Percentiles rank a stretch among this genome's conserved stretches.
Conservation (phyloP, 1,140 invertebrate species). For the Zaprionus ornatus region DNA sequence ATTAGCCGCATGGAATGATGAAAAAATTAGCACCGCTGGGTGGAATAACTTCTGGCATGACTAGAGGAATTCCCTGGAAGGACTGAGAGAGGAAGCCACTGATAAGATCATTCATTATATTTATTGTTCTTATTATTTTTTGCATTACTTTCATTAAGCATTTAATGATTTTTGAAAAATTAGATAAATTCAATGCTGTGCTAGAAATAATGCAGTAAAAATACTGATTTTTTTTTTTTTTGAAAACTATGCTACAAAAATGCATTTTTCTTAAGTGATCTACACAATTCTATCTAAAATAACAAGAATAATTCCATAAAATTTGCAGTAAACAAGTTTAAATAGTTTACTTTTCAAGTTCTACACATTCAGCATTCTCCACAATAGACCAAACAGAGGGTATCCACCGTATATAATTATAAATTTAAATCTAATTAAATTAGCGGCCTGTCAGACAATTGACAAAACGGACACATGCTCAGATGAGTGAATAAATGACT, state of each 20-base stretch:
- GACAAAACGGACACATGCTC: constrained; percentile 44
- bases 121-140: background rate
- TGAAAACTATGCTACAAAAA: background rate
- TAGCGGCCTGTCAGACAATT: constrained; percentile 63
- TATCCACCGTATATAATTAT: constrained; percentile 56
- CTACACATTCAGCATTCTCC: background rate
- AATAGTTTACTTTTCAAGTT: background rate
- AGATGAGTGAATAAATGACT: constrained; percentile 32
- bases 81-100: background rate
- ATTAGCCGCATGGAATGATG: constrained; percentile 55
- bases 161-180: background rate
- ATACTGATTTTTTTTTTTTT: too few species aligned
- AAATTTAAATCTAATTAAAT: constrained; percentile 81
- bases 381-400: background rate
- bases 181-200: too few species aligned
- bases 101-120: background rate
- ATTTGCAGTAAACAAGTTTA: background rate
- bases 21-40: background rate
- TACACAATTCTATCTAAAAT: background rate
- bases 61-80: constrained; percentile 1
- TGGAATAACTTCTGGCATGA: background rate
- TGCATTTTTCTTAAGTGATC: background rate
- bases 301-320: background rate
- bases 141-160: background rate
- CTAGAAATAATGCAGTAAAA: too few species aligned